These are phyloP conservation scores for Pseudochaenichthys georgianus DNA, from an alignment of 2,797 vertebrate species.

Conservation along the genomic window DNA sequence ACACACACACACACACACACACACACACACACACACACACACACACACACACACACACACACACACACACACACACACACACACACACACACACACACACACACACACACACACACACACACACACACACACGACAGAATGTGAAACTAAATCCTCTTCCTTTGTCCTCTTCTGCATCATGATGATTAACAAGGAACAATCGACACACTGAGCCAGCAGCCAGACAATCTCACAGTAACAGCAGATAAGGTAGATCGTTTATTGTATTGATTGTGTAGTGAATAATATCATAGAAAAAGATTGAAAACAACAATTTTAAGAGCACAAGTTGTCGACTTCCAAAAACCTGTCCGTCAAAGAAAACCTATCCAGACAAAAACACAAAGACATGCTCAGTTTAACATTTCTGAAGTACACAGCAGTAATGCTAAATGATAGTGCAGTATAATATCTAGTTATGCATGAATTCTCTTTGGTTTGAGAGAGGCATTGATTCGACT, in stretches of 20 bases:
- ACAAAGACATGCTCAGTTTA: not conserved
- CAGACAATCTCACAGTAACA: not conserved
- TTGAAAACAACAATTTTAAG: not conserved
- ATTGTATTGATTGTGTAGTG: not conserved
- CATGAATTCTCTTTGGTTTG: not conserved
- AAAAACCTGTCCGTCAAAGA: not conserved
- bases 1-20: no score
- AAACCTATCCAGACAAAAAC: not conserved
- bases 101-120: no score
- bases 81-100: no score
- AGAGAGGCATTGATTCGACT: not conserved
- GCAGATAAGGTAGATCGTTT: not conserved
- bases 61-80: no score
- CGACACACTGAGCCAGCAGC: not conserved
- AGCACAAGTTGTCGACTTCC: not conserved
- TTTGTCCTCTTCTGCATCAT: conserved; percentile 20
- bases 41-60: no score
- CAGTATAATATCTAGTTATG: not conserved
- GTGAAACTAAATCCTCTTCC: not conserved
- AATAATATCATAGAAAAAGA: not conserved
- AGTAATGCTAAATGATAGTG: not conserved
- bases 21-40: no score
- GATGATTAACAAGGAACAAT: conserved; percentile 18
- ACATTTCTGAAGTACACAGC: not conserved
- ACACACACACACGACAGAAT: no score